phyloP scores from a whole-genome alignment of 2,888 invertebrate genomes.

The Drosophila aldrichi region DNA sequence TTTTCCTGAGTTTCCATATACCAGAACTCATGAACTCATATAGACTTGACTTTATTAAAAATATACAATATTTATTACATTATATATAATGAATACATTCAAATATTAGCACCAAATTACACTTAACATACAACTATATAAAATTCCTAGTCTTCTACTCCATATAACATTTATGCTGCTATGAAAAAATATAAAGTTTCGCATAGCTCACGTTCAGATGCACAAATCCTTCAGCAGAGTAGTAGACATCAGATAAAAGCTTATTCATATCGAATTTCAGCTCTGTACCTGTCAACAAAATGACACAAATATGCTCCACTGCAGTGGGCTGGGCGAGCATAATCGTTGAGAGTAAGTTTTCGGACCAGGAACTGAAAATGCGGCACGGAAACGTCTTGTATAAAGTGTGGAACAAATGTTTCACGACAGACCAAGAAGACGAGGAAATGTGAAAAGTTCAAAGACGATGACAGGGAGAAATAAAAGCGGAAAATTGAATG shows the following conservation, averaged over 20 bases:
- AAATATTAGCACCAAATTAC: too few relatives aligned
- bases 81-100: too few relatives aligned
- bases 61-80: too few relatives aligned
- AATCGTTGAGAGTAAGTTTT: conserved; percentile 5
- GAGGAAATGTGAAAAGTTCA: conserved; percentile 72
- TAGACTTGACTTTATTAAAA: too few relatives aligned
- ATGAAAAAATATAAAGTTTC: too few relatives aligned
- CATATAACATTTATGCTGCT: too few relatives aligned
- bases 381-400: conserved; percentile 75
- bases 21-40: too few relatives aligned
- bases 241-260: neutral
- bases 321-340: neutral
- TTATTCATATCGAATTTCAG: neutral
- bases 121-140: too few relatives aligned
- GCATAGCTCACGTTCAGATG: too few relatives aligned
- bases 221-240: neutral
- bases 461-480: conserved; percentile 51
- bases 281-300: too few relatives aligned
- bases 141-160: too few relatives aligned
- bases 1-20: too few relatives aligned
- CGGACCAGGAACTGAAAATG: conserved; percentile 68
- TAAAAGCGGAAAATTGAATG: conserved; percentile 72
- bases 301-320: neutral
- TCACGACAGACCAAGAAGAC: conserved; percentile 62
- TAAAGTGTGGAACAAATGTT: conserved; percentile 71